Conservation (phyloP, 2,113 vertebrate species). For the Cebus imitator region DNA sequence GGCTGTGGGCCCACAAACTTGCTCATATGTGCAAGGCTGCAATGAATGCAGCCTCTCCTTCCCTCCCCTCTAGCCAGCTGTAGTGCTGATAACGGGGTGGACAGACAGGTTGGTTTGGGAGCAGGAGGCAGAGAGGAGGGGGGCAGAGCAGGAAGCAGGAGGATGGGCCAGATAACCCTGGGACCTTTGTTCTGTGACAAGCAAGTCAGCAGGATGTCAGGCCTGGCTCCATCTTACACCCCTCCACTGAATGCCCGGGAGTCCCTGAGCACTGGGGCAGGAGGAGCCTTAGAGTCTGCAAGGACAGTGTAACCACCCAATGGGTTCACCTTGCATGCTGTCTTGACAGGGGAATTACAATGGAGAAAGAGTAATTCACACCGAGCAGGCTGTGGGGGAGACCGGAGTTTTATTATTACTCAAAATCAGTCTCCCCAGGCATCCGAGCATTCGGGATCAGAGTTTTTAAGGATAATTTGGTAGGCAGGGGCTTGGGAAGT, state of each 20-base stretch:
- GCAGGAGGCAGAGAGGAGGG: background rate
- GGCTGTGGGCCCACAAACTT: background rate
- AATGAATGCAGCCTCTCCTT: background rate
- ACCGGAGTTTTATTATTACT: too few relatives aligned
- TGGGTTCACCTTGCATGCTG: too few relatives aligned
- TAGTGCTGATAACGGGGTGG: background rate
- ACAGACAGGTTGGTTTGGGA: background rate
- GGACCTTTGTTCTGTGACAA: background rate
- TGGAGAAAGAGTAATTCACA: too few relatives aligned
- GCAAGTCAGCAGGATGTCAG: background rate
- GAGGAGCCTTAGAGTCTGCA: background rate
- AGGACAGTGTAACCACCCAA: background rate
- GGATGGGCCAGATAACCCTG: rapidly evolving
- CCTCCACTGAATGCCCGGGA: background rate
- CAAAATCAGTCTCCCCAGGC: too few relatives aligned
- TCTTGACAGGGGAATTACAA: too few relatives aligned
- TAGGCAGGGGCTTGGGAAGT: too few relatives aligned
- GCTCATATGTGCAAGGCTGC: background rate
- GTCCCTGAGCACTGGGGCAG: background rate
- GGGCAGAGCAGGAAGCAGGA: background rate
- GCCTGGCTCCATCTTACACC: background rate
- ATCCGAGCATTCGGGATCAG: too few relatives aligned
- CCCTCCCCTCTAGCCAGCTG: background rate
- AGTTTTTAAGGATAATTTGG: too few relatives aligned
- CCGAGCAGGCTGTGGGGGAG: too few relatives aligned